A percentile compares a stretch with the other conserved stretches of the same genome.
These are phyloP conservation scores for Clupea harengus DNA, from an alignment of 2,113 vertebrate species.

Conservation along the genomic window DNA sequence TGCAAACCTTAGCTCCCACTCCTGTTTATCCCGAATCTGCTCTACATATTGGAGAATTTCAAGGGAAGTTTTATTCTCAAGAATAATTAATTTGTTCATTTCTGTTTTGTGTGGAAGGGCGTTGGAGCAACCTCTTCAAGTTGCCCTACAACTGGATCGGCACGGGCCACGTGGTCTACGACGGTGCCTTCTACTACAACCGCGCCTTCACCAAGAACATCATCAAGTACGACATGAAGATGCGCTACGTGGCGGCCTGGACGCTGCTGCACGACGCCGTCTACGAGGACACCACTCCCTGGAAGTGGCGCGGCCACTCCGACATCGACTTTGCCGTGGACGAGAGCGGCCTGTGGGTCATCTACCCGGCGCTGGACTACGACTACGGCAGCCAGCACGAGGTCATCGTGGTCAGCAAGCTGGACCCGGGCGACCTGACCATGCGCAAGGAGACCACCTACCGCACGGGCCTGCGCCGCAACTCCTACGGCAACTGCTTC, in stretches of 20 bases:
- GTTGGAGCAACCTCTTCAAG: slow-evolving; percentile 97
- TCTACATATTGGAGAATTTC: no score
- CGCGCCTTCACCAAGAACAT: slow-evolving; percentile 97
- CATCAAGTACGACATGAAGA: slow-evolving; percentile 91
- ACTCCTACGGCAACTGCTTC: slow-evolving; percentile 94
- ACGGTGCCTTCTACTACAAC: slow-evolving; percentile 95
- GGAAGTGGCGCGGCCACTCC: slow-evolving; percentile 97
- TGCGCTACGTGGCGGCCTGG: slow-evolving; percentile 92
- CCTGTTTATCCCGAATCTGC: no score
- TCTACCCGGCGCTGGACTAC: slow-evolving; percentile 84
- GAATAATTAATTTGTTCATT: neutral
- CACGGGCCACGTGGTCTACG: slow-evolving; percentile 93
- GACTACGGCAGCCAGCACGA: slow-evolving; percentile 84
- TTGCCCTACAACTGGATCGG: slow-evolving; percentile 98
- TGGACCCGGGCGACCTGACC: slow-evolving; percentile 87
- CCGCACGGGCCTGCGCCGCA: slow-evolving; percentile 86
- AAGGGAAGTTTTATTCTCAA: no score
- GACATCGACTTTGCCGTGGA: slow-evolving; percentile 97
- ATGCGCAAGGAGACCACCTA: slow-evolving; percentile 89
- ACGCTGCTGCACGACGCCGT: slow-evolving; percentile 86
- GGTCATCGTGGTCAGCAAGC: slow-evolving; percentile 87
- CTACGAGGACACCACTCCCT: slow-evolving; percentile 90
- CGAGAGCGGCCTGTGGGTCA: slow-evolving; percentile 96
- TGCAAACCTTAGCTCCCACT: no score
- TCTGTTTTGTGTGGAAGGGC: slow-evolving; percentile 68